Evolutionary conservation across 92 coral and sea anemone species (phyloP).

Genomic region (Chrysogorgia sp.): DNA sequence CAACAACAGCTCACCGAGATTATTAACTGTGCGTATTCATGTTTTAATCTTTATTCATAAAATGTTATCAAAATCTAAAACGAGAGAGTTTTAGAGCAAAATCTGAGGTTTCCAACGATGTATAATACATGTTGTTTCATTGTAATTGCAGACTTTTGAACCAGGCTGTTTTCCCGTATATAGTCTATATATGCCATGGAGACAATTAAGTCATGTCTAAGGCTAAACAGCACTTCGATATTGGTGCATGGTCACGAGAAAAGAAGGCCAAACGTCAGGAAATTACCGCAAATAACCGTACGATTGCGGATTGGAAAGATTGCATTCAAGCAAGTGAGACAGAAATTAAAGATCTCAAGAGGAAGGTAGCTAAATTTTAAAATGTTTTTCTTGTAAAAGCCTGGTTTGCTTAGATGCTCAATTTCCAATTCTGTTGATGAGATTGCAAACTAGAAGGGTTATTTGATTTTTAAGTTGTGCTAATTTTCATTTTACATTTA

Average conservation of each 20-base stretch:
- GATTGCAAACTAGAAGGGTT: conserved; percentile 5
- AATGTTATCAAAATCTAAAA: conserved; percentile 22
- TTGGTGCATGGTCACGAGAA: conserved; percentile 19
- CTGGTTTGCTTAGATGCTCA: background rate
- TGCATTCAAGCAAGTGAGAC: conserved; percentile 8
- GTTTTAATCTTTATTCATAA: conserved; percentile 1
- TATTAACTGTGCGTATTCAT: conserved; percentile 17
- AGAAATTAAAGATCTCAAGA: conserved; percentile 17
- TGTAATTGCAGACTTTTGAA: conserved; percentile 20
- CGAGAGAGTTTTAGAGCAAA: conserved; percentile 19
- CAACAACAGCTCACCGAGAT: conserved; percentile 18
- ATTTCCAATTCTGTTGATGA: background rate
- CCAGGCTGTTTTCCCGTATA: conserved; percentile 20
- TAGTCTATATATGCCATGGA: background rate
- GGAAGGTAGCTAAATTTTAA: conserved; percentile 10
- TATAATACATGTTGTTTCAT: conserved; percentile 23
- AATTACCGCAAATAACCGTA: conserved; percentile 10
- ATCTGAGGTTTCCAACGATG: background rate
- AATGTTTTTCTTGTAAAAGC: background rate
- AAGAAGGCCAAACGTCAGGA: conserved; percentile 9
- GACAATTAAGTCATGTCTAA: conserved; percentile 6
- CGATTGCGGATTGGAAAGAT: conserved; percentile 10
- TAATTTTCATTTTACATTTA: background rate
- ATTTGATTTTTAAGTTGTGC: too few species aligned
- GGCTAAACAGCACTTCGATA: conserved; percentile 27